phyloP scores from a whole-genome alignment of 2,113 vertebrate genomes.

The Setophaga petechia region DNA sequence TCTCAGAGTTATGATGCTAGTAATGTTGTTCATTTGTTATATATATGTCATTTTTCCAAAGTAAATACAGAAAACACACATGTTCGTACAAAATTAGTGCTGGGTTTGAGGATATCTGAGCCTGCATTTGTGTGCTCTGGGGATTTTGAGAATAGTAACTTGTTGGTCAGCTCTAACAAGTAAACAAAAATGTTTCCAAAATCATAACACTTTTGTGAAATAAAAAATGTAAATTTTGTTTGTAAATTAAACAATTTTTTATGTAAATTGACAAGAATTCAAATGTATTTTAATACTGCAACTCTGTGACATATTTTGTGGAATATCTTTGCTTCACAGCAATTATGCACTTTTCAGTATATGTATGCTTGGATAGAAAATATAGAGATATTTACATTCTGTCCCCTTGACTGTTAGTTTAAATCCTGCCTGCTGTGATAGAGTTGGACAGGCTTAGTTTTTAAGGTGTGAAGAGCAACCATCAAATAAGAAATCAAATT shows the following conservation, averaged over 20 bases:
- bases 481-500: background rate
- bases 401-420: background rate
- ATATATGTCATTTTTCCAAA: background rate
- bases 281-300: background rate
- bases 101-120: background rate
- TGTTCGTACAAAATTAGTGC: background rate
- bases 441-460: background rate
- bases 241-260: background rate
- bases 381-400: background rate
- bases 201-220: background rate
- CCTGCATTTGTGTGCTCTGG: background rate
- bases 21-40: conserved; percentile 10
- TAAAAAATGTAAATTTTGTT: background rate
- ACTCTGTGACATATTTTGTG: background rate
- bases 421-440: background rate
- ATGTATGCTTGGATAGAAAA: background rate
- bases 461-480: background rate
- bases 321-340: background rate
- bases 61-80: background rate
- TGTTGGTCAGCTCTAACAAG: background rate
- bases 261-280: background rate
- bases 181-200: background rate
- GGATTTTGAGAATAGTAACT: background rate
- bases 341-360: background rate
- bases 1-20: background rate